Evolutionary conservation across 2,888 invertebrate genomes (phyloP), one percentile per base, ranked within the genome.

Genomic region (Oscheius sp.): DNA sequence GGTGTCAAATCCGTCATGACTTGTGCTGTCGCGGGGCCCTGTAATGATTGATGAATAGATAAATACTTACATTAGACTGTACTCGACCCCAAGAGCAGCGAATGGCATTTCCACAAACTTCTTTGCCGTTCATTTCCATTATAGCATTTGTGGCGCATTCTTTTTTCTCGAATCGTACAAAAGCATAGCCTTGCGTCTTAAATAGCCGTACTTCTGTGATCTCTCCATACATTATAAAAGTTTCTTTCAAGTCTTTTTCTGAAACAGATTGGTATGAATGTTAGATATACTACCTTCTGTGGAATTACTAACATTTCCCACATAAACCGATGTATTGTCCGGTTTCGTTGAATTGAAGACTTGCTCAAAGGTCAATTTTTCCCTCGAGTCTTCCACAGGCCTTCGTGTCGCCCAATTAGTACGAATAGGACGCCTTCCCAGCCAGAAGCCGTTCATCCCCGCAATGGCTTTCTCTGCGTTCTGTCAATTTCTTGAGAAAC

Each of bases 371-470:
- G 81, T 83, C 47, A 78, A 70, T 50, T 75, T 79, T 32, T 77
- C 75, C 30, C 74, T 54, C 14, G 72, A 64, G 51, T 78, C 77
- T 70, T 88, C 87, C 61, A 93, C 93, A 50, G 94, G 92, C 89
- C 94, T 94, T 85, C 95, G 91, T 71, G 94, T 95, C 41, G 97
- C 97, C 98, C 98, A 98, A 89, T 98, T 98, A 82, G 98, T 98
- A 87, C 98, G 92, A 89, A 98, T 97, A 83, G 95, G 87, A 79
- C 97, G 91, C 71, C 94, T 94, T 38, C 98, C 98, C 75, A 98
- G 90, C 95, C 95, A 96, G 88, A 96, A 95, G 24, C 98, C 98
- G 87, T 98, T 97, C 98, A 98, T 98, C 68, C 94, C 92, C 85
- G 92, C 91, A 84, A 98, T 97, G 74, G 98, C 97, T 85, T 93